A percentile compares a stretch with the other conserved stretches of the same genome.
Evolutionary conservation across 2,113 vertebrate genomes (phyloP).

Genomic region (Alces alces): DNA sequence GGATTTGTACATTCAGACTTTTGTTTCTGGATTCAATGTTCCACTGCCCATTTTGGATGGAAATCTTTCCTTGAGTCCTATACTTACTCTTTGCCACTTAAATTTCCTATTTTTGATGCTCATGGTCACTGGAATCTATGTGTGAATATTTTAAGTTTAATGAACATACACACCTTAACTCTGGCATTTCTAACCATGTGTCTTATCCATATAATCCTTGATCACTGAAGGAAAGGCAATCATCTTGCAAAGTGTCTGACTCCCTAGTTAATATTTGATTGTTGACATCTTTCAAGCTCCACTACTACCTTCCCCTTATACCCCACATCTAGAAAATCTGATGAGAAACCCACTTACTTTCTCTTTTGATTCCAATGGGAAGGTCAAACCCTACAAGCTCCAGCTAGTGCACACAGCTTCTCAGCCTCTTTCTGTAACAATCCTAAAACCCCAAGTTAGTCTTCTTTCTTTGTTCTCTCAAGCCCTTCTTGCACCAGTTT

Average conservation of each 20-base stretch:
- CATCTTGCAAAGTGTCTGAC: background rate
- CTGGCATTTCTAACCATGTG: background rate
- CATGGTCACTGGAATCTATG: background rate
- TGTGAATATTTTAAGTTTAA: background rate
- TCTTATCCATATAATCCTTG: background rate
- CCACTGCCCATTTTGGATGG: too few species aligned
- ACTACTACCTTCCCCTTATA: background rate
- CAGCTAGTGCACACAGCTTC: background rate
- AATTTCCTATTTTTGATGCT: background rate
- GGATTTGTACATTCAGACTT: background rate
- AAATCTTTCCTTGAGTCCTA: background rate
- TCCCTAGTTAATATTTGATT: background rate
- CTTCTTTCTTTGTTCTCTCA: background rate
- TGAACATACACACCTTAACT: background rate
- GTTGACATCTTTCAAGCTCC: background rate
- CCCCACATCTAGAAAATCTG: background rate
- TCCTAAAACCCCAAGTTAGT: background rate
- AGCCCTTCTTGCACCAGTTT: background rate
- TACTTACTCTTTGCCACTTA: background rate
- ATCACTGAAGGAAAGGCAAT: background rate
- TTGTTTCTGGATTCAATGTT: background rate
- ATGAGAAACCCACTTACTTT: background rate
- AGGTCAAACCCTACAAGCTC: background rate
- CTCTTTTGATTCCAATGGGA: background rate
- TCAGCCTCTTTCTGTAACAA: background rate